A percentile compares a stretch with the other conserved stretches of the same genome.
Conservation (phyloP, 2,797 vertebrate genomes). For the Dipus sagitta region DNA sequence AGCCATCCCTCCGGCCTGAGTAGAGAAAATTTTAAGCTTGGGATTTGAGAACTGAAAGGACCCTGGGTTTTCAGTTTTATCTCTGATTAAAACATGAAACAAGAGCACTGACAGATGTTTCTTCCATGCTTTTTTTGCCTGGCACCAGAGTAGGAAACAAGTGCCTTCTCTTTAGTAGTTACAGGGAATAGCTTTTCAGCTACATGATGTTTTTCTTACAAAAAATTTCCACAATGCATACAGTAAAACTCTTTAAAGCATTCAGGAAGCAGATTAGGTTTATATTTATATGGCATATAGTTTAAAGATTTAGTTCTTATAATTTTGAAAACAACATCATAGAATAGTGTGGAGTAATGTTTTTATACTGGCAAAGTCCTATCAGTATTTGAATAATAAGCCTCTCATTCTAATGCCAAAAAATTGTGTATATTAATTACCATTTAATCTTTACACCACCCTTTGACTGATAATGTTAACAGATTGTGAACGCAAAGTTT, state of each 20-base stretch:
- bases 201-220: background rate
- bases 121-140: constrained; percentile 18
- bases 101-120: background rate
- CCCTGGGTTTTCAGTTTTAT: background rate
- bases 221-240: constrained; percentile 5
- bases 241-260: constrained; percentile 15
- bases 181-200: constrained; percentile 1
- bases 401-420: constrained; percentile 47
- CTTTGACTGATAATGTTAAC: background rate
- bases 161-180: constrained; percentile 16
- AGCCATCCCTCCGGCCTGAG: too few species aligned
- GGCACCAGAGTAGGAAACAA: constrained; percentile 20
- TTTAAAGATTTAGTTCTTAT: constrained; percentile 31
- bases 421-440: background rate
- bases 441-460: constrained; percentile 15
- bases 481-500: background rate
- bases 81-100: constrained; percentile 25
- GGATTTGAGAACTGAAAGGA: constrained; percentile 5
- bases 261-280: background rate
- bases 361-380: background rate
- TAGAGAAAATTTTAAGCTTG: constrained; percentile 19
- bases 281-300: background rate
- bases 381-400: background rate
- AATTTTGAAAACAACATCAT: constrained; percentile 21
- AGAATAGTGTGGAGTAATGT: background rate